A percentile compares a stretch with the other conserved stretches of the same genome.
Evolutionary conservation across 64 coral and sea anemone species (phyloP).

Genomic region (Montipora foliosa): DNA sequence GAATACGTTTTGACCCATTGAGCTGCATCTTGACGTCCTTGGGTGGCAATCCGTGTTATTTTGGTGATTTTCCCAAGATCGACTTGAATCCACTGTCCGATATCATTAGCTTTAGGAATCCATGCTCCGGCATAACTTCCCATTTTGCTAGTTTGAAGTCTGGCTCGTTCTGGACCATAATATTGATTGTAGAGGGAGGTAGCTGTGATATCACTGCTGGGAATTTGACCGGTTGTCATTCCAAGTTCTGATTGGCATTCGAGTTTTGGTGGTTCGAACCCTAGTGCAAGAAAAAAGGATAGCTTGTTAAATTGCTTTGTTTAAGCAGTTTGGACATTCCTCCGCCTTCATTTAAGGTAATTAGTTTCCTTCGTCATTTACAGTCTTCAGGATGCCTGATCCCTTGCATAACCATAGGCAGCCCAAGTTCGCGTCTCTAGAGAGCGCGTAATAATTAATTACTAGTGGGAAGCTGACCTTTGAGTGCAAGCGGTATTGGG

Average conservation of each 20-base stretch:
- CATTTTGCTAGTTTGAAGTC: conserved; percentile 47
- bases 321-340: too few species aligned
- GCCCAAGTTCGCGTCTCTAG: too few species aligned
- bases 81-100: conserved; percentile 75
- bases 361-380: too few species aligned
- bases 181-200: conserved; percentile 59
- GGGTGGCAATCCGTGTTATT: conserved; percentile 76
- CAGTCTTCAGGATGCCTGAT: too few species aligned
- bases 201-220: conserved; percentile 51
- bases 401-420: too few species aligned
- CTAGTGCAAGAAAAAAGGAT: neutral
- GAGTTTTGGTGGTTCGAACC: conserved; percentile 17
- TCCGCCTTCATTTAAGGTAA: too few species aligned
- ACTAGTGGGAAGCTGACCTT: too few species aligned
- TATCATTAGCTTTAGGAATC: conserved; percentile 62
- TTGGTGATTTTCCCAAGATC: conserved; percentile 72
- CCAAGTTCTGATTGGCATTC: conserved; percentile 28
- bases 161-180: conserved; percentile 67
- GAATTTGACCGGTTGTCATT: conserved; percentile 4
- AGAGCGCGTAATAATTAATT: too few species aligned
- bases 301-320: neutral
- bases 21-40: conserved; percentile 76
- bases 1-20: conserved; percentile 89
- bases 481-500: too few species aligned
- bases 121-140: conserved; percentile 69